Evolutionary conservation across 2,888 invertebrate genomes (phyloP).

Genomic region (Limulus polyphemus): DNA sequence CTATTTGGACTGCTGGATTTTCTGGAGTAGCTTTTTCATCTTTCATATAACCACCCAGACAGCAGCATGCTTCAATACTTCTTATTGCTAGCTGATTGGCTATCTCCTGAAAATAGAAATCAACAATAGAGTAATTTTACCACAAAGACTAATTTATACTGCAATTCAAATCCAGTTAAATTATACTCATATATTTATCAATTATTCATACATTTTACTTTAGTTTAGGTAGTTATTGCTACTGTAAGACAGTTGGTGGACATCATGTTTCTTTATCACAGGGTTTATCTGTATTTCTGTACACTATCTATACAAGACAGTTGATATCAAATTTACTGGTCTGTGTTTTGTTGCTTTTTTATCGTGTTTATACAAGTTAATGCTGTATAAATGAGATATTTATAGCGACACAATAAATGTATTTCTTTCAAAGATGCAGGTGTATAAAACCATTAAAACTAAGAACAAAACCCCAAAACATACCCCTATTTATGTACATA

Average conservation of each 20-base stretch:
- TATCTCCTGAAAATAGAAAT: slow-evolving; percentile 53
- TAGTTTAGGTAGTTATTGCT: neutral
- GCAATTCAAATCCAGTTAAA: slow-evolving; percentile 5
- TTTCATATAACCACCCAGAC: slow-evolving; percentile 59
- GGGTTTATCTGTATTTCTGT: neutral
- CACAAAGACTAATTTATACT: slow-evolving; percentile 7
- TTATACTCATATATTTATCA: slow-evolving; percentile 24
- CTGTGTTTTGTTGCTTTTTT: no score
- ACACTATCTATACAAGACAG: no score
- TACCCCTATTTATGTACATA: no score
- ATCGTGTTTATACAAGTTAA: no score
- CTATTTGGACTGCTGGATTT: slow-evolving; percentile 50
- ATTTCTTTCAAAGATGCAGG: no score
- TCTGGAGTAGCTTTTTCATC: slow-evolving; percentile 45
- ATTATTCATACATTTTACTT: slow-evolving; percentile 23
- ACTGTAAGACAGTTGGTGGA: slow-evolving; percentile 1
- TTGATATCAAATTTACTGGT: no score
- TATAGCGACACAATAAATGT: no score
- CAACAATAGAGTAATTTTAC: slow-evolving; percentile 1
- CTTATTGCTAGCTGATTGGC: slow-evolving; percentile 84
- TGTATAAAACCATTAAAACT: no score
- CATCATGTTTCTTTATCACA: slow-evolving; percentile 21
- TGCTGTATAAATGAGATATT: no score
- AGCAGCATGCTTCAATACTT: slow-evolving; percentile 68
- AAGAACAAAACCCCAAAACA: no score